These are phyloP conservation scores for Lamprotornis superbus DNA, from an alignment of 2,113 vertebrate species.

Conservation along the genomic window DNA sequence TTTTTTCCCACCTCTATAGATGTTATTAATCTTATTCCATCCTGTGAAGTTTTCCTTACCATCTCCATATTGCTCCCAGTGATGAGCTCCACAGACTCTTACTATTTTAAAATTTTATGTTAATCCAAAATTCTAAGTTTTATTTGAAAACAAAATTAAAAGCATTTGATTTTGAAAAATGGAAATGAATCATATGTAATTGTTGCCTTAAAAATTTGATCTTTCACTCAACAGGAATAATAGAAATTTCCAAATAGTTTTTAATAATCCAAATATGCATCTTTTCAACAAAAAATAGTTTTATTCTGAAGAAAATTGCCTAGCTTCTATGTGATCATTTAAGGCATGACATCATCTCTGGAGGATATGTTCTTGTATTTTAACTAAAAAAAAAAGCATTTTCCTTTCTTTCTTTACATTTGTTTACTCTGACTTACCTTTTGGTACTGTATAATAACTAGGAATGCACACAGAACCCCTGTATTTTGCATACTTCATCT, in stretches of 20 bases:
- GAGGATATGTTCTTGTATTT: not conserved
- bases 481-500: not conserved
- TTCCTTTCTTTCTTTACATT: not conserved
- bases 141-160: not conserved
- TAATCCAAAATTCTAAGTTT: not conserved
- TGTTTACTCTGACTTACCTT: not conserved
- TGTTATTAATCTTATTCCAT: not conserved
- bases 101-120: not conserved
- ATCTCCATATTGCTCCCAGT: not conserved
- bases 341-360: not conserved
- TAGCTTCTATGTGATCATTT: not conserved
- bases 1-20: not conserved
- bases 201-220: not conserved
- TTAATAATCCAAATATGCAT: not conserved
- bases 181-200: rapidly evolving
- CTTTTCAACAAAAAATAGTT: not conserved
- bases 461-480: not conserved
- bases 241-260: not conserved
- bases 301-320: not conserved
- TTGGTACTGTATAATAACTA: not conserved
- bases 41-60: not conserved
- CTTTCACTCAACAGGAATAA: not conserved
- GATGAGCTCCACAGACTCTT: not conserved
- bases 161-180: not conserved
- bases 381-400: not conserved